These are phyloP conservation scores for Bombus superbus DNA, from an alignment of 1,140 invertebrate species.

Conservation along the genomic window DNA sequence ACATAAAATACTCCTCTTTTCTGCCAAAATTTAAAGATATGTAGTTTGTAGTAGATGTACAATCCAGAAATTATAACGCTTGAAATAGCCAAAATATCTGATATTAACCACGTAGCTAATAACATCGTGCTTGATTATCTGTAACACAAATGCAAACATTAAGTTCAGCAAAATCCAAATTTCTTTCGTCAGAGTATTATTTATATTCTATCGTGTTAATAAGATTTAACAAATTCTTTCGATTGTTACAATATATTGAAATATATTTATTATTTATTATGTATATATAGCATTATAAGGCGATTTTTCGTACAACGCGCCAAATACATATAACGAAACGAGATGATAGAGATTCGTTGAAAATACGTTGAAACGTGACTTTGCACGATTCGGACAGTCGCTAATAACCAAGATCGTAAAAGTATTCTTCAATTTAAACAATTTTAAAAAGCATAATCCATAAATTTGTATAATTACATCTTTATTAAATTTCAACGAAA, in stretches of 20 bases:
- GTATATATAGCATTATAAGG: not conserved
- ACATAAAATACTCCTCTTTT: conserved; percentile 69
- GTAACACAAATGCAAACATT: not conserved
- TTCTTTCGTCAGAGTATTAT: too few species aligned
- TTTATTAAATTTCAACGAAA: too few species aligned
- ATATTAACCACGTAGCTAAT: not conserved
- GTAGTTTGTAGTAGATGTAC: conserved; percentile 71
- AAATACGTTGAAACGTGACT: too few species aligned
- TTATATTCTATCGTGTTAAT: too few species aligned
- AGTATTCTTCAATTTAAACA: too few species aligned
- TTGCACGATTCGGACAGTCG: too few species aligned
- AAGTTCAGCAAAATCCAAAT: not conserved
- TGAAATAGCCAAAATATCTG: not conserved
- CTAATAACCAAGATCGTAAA: too few species aligned
- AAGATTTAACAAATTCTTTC: too few species aligned
- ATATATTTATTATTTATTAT: not conserved
- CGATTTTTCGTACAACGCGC: not conserved
- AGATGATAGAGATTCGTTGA: too few species aligned
- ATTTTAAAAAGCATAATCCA: too few species aligned
- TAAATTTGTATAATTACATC: too few species aligned
- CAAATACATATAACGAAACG: too few species aligned
- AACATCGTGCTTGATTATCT: conserved; percentile 22
- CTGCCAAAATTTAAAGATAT: conserved; percentile 74
- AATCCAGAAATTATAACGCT: not conserved
- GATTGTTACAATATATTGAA: not conserved